Evolutionary conservation across 2,888 invertebrate species (phyloP).

Genomic region (Anarsia innoxiella): DNA sequence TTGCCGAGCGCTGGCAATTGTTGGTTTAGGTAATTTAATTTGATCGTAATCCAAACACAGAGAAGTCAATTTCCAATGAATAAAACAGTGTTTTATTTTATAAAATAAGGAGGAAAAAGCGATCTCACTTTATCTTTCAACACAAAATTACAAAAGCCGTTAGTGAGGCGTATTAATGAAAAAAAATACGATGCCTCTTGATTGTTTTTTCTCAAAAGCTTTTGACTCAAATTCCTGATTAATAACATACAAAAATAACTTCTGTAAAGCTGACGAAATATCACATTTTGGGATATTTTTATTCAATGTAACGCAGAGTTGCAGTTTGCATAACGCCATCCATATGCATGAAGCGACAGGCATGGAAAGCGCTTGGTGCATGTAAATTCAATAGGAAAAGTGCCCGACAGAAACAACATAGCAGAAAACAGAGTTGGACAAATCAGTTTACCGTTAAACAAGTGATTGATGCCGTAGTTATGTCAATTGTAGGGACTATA

Average conservation of each 20-base stretch:
- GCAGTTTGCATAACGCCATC: slow-evolving; percentile 61
- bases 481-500: too few species aligned
- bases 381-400: slow-evolving; percentile 58
- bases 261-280: slow-evolving; percentile 2
- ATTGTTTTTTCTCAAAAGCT: too few species aligned
- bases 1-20: slow-evolving; percentile 16
- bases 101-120: too few species aligned
- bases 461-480: slow-evolving; percentile 8
- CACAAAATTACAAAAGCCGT: too few species aligned
- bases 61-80: too few species aligned
- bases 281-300: slow-evolving; percentile 33
- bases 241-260: too few species aligned
- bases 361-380: slow-evolving; percentile 43
- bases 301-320: slow-evolving; percentile 53
- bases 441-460: slow-evolving; percentile 42
- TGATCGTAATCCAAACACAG: too few species aligned
- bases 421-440: slow-evolving; percentile 43
- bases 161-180: too few species aligned
- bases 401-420: slow-evolving; percentile 49
- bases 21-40: slow-evolving; percentile 15
- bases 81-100: too few species aligned
- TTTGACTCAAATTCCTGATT: too few species aligned
- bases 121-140: too few species aligned
- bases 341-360: slow-evolving; percentile 60
- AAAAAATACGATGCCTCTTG: too few species aligned